Evolutionary conservation across 2,888 invertebrate species (phyloP).

Genomic region (Eupithecia subumbrata): DNA sequence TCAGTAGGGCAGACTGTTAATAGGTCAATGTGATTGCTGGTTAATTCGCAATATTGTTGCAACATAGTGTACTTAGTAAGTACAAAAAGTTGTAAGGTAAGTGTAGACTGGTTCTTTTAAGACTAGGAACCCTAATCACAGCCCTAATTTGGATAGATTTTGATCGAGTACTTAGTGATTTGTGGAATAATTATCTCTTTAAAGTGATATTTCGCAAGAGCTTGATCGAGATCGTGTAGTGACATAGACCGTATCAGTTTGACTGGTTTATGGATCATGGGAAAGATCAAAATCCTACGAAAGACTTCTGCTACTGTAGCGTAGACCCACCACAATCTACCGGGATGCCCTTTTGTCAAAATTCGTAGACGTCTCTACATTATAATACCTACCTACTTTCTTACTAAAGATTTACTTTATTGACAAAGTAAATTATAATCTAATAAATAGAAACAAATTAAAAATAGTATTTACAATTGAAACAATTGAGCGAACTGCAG

Average conservation of each 20-base stretch:
- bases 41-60: conserved; percentile 6
- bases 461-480: too few species aligned
- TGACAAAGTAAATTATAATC: too few species aligned
- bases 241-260: not conserved
- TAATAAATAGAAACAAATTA: too few species aligned
- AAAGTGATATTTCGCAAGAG: conserved; percentile 11
- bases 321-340: too few species aligned
- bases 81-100: not conserved
- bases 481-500: too few species aligned
- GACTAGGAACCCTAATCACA: conserved; percentile 4
- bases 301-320: too few species aligned
- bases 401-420: too few species aligned
- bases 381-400: too few species aligned
- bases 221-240: not conserved
- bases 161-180: conserved; percentile 14
- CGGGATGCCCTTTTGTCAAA: too few species aligned
- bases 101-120: conserved; percentile 11
- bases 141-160: conserved; percentile 2
- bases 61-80: not conserved
- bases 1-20: conserved; percentile 22
- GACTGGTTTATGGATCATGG: not conserved
- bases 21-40: conserved; percentile 24
- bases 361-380: too few species aligned
- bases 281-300: not conserved
- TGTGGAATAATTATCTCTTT: conserved; percentile 18